Evolutionary conservation across 2,888 invertebrate genomes (phyloP).

Genomic region (Troides oblongomaculatus): DNA sequence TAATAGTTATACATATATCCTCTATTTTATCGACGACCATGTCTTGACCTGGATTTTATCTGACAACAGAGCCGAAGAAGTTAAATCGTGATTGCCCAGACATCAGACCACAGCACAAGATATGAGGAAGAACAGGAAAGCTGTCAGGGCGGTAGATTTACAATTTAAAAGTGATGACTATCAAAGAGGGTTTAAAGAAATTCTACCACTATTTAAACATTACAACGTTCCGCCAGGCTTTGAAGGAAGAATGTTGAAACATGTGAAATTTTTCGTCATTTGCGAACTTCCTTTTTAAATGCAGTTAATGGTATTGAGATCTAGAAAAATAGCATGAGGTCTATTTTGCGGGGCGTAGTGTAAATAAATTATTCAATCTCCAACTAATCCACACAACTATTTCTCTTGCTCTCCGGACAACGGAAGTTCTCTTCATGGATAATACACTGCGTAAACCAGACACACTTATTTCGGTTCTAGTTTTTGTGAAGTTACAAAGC

Average conservation of each 20-base stretch:
- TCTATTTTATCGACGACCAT: not conserved
- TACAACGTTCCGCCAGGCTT: no score
- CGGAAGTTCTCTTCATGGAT: conserved; percentile 13
- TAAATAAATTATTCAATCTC: conserved; percentile 10
- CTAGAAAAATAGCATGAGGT: not conserved
- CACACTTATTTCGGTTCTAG: conserved; percentile 15
- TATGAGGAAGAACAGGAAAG: no score
- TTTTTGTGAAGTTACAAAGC: conserved; percentile 17
- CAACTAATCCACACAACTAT: conserved; percentile 7
- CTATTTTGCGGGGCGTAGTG: not conserved
- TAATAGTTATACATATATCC: not conserved
- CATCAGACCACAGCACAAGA: no score
- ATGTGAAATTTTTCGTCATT: no score
- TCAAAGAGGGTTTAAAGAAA: no score
- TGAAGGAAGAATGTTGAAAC: no score
- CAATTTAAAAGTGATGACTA: no score
- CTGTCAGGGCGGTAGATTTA: no score
- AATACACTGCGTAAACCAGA: conserved; percentile 20
- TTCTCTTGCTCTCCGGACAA: not conserved
- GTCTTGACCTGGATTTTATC: not conserved
- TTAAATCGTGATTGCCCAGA: no score
- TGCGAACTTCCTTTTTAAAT: no score
- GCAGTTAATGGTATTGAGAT: no score
- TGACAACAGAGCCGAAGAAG: not conserved
- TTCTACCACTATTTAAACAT: no score